Conservation (phyloP, 2,888 invertebrate genomes). For the Belgica antarctica region DNA sequence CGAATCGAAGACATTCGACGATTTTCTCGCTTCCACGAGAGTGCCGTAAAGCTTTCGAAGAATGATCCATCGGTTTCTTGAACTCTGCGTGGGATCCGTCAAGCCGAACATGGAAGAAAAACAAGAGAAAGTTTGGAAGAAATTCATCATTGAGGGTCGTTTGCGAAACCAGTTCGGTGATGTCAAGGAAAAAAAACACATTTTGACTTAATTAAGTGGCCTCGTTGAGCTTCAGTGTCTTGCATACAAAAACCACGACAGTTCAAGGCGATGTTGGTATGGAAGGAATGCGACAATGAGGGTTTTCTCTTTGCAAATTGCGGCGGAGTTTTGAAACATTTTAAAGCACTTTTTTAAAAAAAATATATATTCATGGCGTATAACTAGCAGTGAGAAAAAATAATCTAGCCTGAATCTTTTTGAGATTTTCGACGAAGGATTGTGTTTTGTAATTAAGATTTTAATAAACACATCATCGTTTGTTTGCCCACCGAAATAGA, state of each 20-base stretch:
- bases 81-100: constrained; percentile 61
- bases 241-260: background rate
- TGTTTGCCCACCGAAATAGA: too few species aligned
- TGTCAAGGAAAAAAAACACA: background rate
- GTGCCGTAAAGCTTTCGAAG: constrained; percentile 89
- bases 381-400: too few species aligned
- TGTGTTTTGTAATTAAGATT: too few species aligned
- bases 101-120: background rate
- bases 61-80: constrained; percentile 93
- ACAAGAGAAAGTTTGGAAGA: background rate
- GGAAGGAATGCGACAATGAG: constrained; percentile 1
- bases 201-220: background rate
- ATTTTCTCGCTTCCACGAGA: constrained; percentile 91
- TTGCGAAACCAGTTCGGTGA: background rate
- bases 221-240: background rate
- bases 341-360: too few species aligned
- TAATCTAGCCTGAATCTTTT: background rate
- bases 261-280: background rate
- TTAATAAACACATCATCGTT: too few species aligned
- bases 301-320: background rate
- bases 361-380: background rate
- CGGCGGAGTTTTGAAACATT: constrained; percentile 1
- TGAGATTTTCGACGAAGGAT: constrained; percentile 2
- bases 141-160: background rate
- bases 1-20: constrained; percentile 74